Conservation (phyloP, 2,888 invertebrate species). For the Epinotia bilunana region DNA sequence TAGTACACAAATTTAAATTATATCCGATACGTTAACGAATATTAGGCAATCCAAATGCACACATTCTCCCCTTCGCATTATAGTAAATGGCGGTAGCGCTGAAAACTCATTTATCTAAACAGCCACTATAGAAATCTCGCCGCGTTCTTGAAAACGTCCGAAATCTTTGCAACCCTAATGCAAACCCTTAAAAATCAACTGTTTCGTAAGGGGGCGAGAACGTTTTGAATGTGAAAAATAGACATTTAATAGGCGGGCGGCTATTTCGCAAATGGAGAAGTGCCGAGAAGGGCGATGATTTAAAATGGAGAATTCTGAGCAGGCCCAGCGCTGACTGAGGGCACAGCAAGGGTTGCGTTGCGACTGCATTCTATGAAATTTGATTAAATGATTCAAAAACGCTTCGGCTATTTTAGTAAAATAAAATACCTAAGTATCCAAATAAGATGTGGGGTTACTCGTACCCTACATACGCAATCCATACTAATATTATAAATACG, state of each 20-base stretch:
- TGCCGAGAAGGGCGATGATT: slow-evolving; percentile 66
- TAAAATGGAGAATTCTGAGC: slow-evolving; percentile 55
- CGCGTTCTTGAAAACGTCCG: slow-evolving; percentile 38
- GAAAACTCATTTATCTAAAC: slow-evolving; percentile 43
- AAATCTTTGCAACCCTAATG: slow-evolving; percentile 43
- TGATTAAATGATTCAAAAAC: slow-evolving; percentile 7
- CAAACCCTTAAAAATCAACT: slow-evolving; percentile 59
- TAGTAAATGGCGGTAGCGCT: slow-evolving; percentile 34
- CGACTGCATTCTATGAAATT: slow-evolving; percentile 43
- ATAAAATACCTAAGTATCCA: not conserved
- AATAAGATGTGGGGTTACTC: not conserved
- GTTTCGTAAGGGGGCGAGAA: slow-evolving; percentile 57
- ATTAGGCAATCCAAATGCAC: slow-evolving; percentile 1
- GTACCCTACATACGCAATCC: too few species aligned
- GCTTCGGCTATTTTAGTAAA: not conserved
- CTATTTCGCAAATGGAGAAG: slow-evolving; percentile 54
- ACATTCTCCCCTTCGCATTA: slow-evolving; percentile 29
- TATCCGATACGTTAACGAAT: not conserved
- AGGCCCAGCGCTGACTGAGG: slow-evolving; percentile 51
- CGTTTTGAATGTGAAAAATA: slow-evolving; percentile 74
- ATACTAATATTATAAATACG: too few species aligned
- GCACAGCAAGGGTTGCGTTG: slow-evolving; percentile 44
- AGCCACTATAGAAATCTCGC: slow-evolving; percentile 40
- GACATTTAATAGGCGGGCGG: slow-evolving; percentile 80
- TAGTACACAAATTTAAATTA: not conserved